Conservation (phyloP, 2,888 invertebrate genomes). For the Lamellibrachia satsuma region DNA sequence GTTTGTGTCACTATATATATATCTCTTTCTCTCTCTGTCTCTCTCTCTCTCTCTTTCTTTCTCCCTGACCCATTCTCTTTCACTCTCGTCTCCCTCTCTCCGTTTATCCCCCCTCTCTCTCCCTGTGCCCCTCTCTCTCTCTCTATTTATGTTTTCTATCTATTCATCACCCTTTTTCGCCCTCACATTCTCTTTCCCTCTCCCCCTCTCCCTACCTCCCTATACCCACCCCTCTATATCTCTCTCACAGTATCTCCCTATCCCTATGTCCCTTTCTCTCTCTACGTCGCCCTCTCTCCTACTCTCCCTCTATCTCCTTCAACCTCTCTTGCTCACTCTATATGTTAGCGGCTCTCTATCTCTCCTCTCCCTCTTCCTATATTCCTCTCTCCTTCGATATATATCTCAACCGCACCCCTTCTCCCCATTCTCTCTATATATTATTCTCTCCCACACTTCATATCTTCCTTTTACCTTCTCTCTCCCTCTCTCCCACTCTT, state of each 20-base stretch:
- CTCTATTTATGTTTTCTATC: no score
- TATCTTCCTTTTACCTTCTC: no score
- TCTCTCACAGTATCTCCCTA: not conserved
- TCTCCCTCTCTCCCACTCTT: no score
- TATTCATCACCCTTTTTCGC: no score
- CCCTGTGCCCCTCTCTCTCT: no score
- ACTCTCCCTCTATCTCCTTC: not conserved
- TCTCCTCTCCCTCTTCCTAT: constrained; percentile 17
- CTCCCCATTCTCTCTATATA: no score
- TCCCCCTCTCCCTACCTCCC: no score
- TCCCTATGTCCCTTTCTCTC: constrained; percentile 7
- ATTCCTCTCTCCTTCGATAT: not conserved
- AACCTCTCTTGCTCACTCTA: not conserved
- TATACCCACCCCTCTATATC: not conserved
- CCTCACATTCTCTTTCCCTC: no score
- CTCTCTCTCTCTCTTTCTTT: not conserved
- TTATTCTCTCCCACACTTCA: no score
- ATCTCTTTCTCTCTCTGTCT: no score
- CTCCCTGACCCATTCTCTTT: not conserved
- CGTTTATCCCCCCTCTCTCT: no score
- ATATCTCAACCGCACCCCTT: not conserved
- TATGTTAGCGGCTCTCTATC: not conserved
- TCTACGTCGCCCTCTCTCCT: not conserved
- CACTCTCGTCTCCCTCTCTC: no score
- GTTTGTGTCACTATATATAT: not conserved